phyloP scores from a whole-genome alignment of 2,797 vertebrate species.

The Microctenopoma lineatum region DNA sequence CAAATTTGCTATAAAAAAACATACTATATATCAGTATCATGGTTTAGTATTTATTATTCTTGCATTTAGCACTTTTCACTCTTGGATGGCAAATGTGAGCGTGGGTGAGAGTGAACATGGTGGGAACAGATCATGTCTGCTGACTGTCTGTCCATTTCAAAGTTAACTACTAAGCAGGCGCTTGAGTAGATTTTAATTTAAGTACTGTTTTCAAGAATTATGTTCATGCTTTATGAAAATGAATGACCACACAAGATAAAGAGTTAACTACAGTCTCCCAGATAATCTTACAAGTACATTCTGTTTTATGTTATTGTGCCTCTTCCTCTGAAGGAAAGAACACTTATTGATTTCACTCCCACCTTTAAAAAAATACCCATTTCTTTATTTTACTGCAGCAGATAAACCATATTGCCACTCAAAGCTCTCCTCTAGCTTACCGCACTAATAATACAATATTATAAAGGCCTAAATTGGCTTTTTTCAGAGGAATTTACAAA shows the following conservation, averaged over 20 bases:
- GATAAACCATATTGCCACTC: constrained; percentile 34
- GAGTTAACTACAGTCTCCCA: neutral
- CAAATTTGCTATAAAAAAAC: constrained; percentile 6
- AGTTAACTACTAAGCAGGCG: constrained; percentile 28
- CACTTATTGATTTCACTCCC: constrained; percentile 43
- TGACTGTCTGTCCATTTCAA: constrained; percentile 40
- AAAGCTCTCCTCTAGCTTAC: constrained; percentile 23
- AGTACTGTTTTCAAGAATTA: constrained; percentile 1
- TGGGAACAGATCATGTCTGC: constrained; percentile 48
- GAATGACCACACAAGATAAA: constrained; percentile 14
- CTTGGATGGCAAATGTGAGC: constrained; percentile 56
- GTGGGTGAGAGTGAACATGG: constrained; percentile 58
- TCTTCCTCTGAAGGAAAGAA: constrained; percentile 22
- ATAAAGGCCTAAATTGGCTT: too few species aligned
- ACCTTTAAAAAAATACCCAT: constrained; percentile 17
- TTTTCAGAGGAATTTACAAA: too few species aligned
- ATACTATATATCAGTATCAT: constrained; percentile 17
- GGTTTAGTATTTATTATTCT: constrained; percentile 38
- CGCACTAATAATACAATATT: too few species aligned
- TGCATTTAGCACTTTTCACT: constrained; percentile 52
- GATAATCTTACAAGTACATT: constrained; percentile 8
- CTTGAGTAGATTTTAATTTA: constrained; percentile 1
- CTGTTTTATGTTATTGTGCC: constrained; percentile 27
- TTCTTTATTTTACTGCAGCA: constrained; percentile 18
- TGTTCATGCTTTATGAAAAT: neutral